Conservation (phyloP, 2,113 vertebrate species). For the Monopterus albus region DNA sequence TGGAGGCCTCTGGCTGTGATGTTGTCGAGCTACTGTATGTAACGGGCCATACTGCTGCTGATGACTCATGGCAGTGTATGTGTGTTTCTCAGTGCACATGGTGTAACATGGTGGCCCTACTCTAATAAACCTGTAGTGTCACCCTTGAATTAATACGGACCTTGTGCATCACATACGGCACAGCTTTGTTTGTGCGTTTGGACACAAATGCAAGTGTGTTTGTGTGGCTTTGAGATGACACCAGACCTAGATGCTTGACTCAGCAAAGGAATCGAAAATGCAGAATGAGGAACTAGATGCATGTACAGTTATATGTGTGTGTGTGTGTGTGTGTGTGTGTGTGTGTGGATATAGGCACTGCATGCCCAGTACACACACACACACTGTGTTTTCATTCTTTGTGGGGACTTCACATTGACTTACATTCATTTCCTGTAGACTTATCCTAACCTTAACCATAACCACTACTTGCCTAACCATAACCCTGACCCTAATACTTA, state of each 20-base stretch:
- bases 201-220: background rate
- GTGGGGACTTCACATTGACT: no score
- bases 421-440: no score
- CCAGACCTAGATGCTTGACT: no score
- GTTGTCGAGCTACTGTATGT: constrained; percentile 7
- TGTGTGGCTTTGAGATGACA: no score
- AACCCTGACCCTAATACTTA: no score
- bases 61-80: constrained; percentile 2
- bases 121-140: constrained; percentile 33
- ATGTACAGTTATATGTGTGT: background rate
- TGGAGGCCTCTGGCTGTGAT: constrained; percentile 1
- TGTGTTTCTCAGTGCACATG: constrained; percentile 9
- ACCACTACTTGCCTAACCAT: no score
- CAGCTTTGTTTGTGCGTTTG: background rate
- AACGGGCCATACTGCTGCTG: constrained; percentile 9
- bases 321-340: background rate
- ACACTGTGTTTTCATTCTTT: no score
- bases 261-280: no score
- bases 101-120: constrained; percentile 22
- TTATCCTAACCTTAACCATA: no score
- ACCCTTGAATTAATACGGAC: constrained; percentile 9
- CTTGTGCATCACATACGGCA: constrained; percentile 10
- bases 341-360: background rate
- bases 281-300: no score
- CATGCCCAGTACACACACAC: no score